Evolutionary conservation across 2,888 invertebrate genomes (phyloP), one percentile per base, ranked within the genome.

Genomic region (Campaea margaritaria): DNA sequence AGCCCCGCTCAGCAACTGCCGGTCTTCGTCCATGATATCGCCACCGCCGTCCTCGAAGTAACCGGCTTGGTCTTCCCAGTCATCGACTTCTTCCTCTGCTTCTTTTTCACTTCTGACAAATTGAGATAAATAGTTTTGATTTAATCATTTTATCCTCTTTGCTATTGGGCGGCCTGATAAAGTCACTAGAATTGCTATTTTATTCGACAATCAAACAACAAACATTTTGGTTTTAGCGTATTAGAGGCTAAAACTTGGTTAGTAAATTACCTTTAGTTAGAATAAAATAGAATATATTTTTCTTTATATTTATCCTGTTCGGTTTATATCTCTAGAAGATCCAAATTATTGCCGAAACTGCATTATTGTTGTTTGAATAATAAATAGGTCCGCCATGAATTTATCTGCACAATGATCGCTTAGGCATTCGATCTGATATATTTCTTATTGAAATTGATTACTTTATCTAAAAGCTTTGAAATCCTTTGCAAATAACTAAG

Each of bases 21-120:
- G 82, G 73, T 91, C 89, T 47, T 84, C 85, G 4, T 84, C 85
- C 81, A 86, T 86, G 13, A 87, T 84, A 65, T 90, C 88, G 11
- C 82, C 82, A 16, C 79, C 83, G 41, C 78, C 77, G 46, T 86
- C 89, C 38, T 87, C 86, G 65, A 80, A 89, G 65, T 82, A 89
- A 0, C 74, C 82, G 0, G 78, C 75, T n/a, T 82, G 83, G 14
- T 86, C 83, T 2, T 82, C 86, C 79, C 82, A 86, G 39, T 38
- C 42, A 13, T 83, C 76, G 15, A 78, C 74, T n/a, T 84, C 82
- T 48, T 90, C 87, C 42, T 83, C 81, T 5, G 81, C 80, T 39
- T 84, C 83, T 44, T 78, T 70, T 62, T 86, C 85, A 44, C 68
- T 72, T 65, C 87, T 87, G 72, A 39, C 21, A 21, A n/a, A 79